A percentile compares a stretch with the other conserved stretches of the same genome.
phyloP scores from a whole-genome alignment of 2,888 invertebrate species.

The Ypsolopha scabrella region DNA sequence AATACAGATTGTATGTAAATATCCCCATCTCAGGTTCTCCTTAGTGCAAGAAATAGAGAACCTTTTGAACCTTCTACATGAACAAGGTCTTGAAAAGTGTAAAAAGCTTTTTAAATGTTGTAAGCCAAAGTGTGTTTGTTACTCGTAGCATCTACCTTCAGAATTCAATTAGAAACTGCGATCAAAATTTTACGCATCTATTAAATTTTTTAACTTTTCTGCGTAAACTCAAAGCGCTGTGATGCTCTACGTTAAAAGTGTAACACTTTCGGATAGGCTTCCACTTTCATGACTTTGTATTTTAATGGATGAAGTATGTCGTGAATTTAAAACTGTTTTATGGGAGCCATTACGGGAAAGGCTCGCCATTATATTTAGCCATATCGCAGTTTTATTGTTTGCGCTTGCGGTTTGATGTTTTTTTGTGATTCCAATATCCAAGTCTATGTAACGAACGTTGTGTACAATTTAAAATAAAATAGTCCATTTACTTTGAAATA shows the following conservation, averaged over 20 bases:
- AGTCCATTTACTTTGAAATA: too few species aligned
- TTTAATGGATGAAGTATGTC: constrained; percentile 44
- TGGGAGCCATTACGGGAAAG: constrained; percentile 15
- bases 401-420: neutral
- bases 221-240: constrained; percentile 21
- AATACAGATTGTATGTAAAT: too few species aligned
- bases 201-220: constrained; percentile 28
- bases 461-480: neutral
- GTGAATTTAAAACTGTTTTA: constrained; percentile 27
- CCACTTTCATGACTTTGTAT: constrained; percentile 34
- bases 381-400: neutral
- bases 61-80: too few species aligned
- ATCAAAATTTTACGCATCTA: constrained; percentile 45
- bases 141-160: constrained; percentile 10
- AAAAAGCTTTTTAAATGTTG: too few species aligned
- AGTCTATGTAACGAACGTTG: neutral
- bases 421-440: neutral
- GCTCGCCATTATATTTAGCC: neutral
- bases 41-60: too few species aligned
- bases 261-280: constrained; percentile 23
- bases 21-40: too few species aligned
- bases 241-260: constrained; percentile 29
- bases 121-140: too few species aligned
- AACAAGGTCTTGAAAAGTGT: too few species aligned
- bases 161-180: constrained; percentile 36